Evolutionary conservation across 2,797 vertebrate species (phyloP).

Genomic region (Pipistrellus nathusii): DNA sequence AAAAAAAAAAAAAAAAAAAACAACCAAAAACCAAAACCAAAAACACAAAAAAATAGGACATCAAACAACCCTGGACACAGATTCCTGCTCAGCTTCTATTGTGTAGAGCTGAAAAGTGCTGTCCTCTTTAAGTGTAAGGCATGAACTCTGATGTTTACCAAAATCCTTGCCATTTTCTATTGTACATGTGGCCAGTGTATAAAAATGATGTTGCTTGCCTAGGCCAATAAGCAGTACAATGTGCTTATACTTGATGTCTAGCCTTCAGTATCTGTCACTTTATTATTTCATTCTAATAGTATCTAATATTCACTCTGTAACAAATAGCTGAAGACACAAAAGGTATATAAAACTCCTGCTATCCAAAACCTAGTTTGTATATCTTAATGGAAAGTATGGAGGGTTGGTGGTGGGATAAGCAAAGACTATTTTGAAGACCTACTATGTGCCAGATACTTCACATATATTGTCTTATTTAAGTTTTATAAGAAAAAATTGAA

Average conservation of each 20-base stretch:
- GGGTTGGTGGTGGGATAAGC: neutral
- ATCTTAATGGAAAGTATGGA: neutral
- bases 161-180: neutral
- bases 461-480: neutral
- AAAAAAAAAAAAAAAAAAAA: too few relatives aligned
- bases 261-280: neutral
- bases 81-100: neutral
- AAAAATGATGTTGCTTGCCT: neutral
- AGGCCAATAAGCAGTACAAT: neutral
- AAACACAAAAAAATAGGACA: neutral
- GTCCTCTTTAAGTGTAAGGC: neutral
- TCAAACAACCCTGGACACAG: neutral
- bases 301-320: neutral
- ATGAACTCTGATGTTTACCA: neutral
- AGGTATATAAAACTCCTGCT: neutral
- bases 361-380: neutral
- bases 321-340: neutral
- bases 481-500: neutral
- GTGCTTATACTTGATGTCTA: neutral
- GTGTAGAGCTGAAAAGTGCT: neutral
- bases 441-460: neutral
- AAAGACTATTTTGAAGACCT: slow-evolving; percentile 5
- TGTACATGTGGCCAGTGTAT: neutral
- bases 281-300: neutral
- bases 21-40: neutral